phyloP scores from a whole-genome alignment of 2,888 invertebrate genomes.

The Anorthoa munda region DNA sequence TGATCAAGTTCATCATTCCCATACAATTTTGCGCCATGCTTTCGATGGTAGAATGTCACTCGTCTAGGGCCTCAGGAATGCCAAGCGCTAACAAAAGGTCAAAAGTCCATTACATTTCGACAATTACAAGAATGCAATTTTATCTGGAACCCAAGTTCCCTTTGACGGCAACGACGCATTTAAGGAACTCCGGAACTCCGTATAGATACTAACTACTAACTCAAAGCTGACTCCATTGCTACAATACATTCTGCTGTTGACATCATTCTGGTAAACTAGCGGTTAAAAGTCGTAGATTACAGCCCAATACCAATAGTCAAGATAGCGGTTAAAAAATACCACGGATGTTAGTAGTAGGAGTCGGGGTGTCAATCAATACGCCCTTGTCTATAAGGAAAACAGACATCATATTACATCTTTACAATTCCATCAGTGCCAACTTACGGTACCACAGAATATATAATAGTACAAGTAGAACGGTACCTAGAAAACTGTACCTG shows the following conservation, averaged over 20 bases:
- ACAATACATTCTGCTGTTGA: too few relatives aligned
- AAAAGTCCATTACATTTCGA: too few relatives aligned
- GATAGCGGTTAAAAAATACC: not conserved
- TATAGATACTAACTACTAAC: not conserved
- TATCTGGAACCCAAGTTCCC: not conserved
- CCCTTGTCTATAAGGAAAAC: not conserved
- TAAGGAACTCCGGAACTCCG: not conserved
- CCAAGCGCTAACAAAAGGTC: too few relatives aligned
- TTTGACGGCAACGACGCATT: not conserved
- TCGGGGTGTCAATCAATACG: not conserved
- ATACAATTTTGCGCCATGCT: too few relatives aligned
- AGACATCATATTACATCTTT: not conserved
- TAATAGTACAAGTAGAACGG: too few relatives aligned
- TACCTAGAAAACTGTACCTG: too few relatives aligned
- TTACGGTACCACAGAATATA: not conserved
- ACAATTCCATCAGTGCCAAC: not conserved
- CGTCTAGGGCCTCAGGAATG: too few relatives aligned
- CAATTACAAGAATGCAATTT: not conserved
- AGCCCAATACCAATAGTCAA: not conserved
- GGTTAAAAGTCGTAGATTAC: too few relatives aligned
- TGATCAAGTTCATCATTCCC: too few relatives aligned
- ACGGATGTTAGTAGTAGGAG: too few relatives aligned
- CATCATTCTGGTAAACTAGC: too few relatives aligned
- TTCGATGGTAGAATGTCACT: too few relatives aligned
- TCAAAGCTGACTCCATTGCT: not conserved